phyloP scores from a whole-genome alignment of 2,113 vertebrate genomes.

The Chaetorhynchus papuensis region DNA sequence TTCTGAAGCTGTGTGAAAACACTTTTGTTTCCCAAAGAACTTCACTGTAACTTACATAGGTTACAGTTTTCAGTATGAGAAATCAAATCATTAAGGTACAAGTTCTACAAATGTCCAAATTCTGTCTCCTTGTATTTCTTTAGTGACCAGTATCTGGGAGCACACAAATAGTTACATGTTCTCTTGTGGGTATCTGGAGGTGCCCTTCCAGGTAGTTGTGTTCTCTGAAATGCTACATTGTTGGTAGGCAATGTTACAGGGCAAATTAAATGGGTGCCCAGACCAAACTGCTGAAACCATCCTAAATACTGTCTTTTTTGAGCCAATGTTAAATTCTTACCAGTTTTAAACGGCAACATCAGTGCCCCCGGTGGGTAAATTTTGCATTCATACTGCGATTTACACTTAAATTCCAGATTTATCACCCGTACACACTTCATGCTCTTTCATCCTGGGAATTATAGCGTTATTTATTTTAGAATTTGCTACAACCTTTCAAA shows the following conservation, averaged over 20 bases:
- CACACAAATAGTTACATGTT: not conserved
- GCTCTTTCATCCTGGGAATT: not conserved
- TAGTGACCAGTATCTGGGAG: not conserved
- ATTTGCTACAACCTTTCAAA: not conserved
- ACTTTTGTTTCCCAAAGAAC: not conserved
- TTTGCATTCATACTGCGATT: not conserved
- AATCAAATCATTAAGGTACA: not conserved
- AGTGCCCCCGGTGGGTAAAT: fast-evolving
- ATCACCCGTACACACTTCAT: not conserved
- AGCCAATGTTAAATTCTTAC: not conserved
- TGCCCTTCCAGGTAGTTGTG: not conserved
- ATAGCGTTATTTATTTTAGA: not conserved
- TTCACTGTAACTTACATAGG: not conserved
- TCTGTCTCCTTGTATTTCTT: not conserved
- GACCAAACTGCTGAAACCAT: not conserved
- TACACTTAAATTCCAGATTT: not conserved
- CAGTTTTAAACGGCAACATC: not conserved
- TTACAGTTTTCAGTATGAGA: not conserved
- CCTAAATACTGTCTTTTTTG: not conserved
- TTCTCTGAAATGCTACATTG: not conserved
- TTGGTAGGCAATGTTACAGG: not conserved
- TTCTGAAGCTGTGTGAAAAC: not conserved
- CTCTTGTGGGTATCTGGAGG: not conserved
- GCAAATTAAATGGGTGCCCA: not conserved
- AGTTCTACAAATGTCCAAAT: not conserved